phyloP scores from a whole-genome alignment of 2,113 vertebrate species.

The Sylvietta virens region DNA sequence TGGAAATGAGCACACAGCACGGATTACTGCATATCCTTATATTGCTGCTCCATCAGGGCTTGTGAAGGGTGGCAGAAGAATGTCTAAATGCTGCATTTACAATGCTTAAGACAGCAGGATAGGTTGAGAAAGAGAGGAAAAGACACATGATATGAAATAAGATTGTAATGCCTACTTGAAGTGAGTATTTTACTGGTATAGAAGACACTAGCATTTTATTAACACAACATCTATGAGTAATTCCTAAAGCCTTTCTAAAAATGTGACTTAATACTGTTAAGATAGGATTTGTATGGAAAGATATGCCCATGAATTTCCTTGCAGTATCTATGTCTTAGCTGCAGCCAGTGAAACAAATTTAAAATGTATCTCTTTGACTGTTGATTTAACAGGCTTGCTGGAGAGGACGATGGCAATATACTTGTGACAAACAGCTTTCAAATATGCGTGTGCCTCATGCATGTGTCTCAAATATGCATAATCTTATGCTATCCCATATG shows the following conservation, averaged over 20 bases:
- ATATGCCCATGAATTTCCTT: not conserved
- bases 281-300: not conserved
- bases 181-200: not conserved
- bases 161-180: not conserved
- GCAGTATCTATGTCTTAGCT: not conserved
- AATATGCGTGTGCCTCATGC: not conserved
- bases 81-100: not conserved
- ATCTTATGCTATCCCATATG: not conserved
- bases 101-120: not conserved
- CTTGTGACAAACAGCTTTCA: not conserved
- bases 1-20: not conserved
- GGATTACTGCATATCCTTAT: not conserved
- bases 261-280: not conserved
- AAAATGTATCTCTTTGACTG: not conserved
- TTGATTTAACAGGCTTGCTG: not conserved
- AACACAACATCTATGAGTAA: not conserved
- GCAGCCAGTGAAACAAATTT: not conserved
- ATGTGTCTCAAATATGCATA: not conserved
- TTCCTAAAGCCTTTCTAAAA: constrained; percentile 4
- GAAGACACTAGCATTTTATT: not conserved
- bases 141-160: not conserved
- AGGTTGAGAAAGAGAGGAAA: not conserved
- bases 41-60: not conserved
- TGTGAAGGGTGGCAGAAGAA: not conserved
- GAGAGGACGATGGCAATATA: not conserved